Percentiles rank a stretch among this genome's conserved stretches.
Conservation (phyloP, 2,797 vertebrate species). For the Coluber constrictor region DNA sequence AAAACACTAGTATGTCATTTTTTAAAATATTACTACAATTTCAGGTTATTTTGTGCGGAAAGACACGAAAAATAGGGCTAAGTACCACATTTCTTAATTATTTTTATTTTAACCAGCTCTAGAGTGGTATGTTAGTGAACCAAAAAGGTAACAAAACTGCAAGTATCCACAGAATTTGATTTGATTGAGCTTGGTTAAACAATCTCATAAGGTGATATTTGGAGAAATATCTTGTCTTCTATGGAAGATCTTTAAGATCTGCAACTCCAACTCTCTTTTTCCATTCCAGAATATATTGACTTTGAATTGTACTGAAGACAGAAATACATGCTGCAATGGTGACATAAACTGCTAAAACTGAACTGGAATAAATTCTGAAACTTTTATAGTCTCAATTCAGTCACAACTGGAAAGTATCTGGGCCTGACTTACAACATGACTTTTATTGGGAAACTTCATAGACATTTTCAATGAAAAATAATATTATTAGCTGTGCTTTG, state of each 20-base stretch:
- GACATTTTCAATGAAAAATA: slow-evolving; percentile 88
- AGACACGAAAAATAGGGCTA: not conserved
- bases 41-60: not conserved
- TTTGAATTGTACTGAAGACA: slow-evolving; percentile 55
- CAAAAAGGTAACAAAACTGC: not conserved
- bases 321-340: slow-evolving; percentile 87
- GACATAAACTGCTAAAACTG: slow-evolving; percentile 82
- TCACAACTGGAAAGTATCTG: slow-evolving; percentile 53
- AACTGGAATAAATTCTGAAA: slow-evolving; percentile 61
- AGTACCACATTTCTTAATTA: not conserved
- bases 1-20: not conserved
- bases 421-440: slow-evolving; percentile 78
- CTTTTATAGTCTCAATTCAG: slow-evolving; percentile 60
- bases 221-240: not conserved
- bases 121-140: not conserved
- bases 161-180: not conserved
- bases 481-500: slow-evolving; percentile 92
- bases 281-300: slow-evolving; percentile 64
- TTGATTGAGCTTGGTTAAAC: not conserved
- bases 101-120: not conserved
- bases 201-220: not conserved
- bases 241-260: not conserved
- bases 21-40: not conserved
- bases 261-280: slow-evolving; percentile 45
- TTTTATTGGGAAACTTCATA: slow-evolving; percentile 82